phyloP scores from a whole-genome alignment of 2,113 vertebrate species.

The Cheirogaleus medius region DNA sequence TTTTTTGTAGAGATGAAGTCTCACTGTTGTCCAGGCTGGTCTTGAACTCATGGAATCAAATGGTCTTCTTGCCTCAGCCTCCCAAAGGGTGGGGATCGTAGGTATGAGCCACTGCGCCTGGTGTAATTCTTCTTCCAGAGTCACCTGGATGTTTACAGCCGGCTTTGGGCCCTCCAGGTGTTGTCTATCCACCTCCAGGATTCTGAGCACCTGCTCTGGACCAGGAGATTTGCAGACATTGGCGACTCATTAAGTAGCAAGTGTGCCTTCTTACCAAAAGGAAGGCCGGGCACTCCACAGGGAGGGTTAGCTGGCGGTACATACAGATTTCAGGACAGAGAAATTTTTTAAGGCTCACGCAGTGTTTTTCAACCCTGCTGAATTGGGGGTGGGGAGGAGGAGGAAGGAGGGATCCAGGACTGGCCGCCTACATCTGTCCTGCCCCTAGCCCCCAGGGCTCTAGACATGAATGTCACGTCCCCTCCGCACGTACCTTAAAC shows the following conservation, averaged over 20 bases:
- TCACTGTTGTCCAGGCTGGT: too few relatives aligned
- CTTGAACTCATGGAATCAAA: too few relatives aligned
- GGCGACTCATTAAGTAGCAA: background rate
- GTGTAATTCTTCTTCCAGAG: too few relatives aligned
- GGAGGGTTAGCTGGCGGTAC: background rate
- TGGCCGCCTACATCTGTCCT: background rate
- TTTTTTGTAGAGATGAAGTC: too few relatives aligned
- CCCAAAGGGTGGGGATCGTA: too few relatives aligned
- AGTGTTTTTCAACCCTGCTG: background rate
- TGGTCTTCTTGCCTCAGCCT: too few relatives aligned
- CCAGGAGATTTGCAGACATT: background rate
- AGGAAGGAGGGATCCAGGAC: background rate
- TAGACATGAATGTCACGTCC: background rate
- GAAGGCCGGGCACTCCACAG: background rate
- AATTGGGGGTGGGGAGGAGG: background rate
- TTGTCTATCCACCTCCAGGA: background rate
- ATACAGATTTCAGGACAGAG: background rate
- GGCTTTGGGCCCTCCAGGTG: rapidly evolving
- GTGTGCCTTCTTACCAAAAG: background rate
- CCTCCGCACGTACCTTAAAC: background rate
- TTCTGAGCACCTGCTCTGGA: background rate
- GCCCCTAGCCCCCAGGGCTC: background rate
- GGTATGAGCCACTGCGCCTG: too few relatives aligned
- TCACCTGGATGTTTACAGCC: background rate
- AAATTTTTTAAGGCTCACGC: background rate